Percentiles rank a stretch among this genome's conserved stretches.
phyloP scores from a whole-genome alignment of 2,888 invertebrate genomes.

The Scaptomyza caliginosa region DNA sequence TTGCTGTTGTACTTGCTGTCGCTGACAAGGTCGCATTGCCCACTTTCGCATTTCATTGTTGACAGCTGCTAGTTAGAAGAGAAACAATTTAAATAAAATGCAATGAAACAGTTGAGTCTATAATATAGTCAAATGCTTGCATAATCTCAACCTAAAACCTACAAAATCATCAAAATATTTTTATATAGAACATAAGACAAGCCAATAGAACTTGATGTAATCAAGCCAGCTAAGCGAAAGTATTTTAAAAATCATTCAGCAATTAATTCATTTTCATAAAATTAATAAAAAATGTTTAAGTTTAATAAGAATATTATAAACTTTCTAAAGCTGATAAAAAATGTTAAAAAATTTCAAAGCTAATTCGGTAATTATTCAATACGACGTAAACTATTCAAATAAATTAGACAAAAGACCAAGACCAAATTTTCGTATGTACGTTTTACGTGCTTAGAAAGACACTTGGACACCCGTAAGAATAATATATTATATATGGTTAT shows the following conservation, averaged over 20 bases:
- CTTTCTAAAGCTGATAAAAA: too few relatives aligned
- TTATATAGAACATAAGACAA: neutral
- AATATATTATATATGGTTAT: too few relatives aligned
- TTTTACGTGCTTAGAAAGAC: too few relatives aligned
- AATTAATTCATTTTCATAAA: too few relatives aligned
- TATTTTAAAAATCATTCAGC: too few relatives aligned
- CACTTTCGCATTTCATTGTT: constrained; percentile 3
- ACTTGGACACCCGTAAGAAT: too few relatives aligned
- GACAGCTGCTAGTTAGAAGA: neutral
- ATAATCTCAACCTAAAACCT: neutral
- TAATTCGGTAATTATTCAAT: too few relatives aligned
- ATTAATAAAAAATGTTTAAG: neutral
- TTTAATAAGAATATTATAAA: too few relatives aligned
- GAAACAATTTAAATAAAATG: neutral
- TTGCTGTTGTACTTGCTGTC: constrained; percentile 1
- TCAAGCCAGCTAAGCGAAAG: neutral
- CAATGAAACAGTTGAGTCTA: neutral
- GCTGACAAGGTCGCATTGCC: neutral
- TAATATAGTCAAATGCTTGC: neutral
- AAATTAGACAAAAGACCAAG: too few relatives aligned
- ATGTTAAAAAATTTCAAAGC: too few relatives aligned
- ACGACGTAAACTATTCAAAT: too few relatives aligned
- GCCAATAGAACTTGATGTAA: neutral
- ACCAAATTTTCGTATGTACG: too few relatives aligned
- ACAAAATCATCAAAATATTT: neutral